phyloP scores from a whole-genome alignment of 2,888 invertebrate species.

The Callyntrura sp. region DNA sequence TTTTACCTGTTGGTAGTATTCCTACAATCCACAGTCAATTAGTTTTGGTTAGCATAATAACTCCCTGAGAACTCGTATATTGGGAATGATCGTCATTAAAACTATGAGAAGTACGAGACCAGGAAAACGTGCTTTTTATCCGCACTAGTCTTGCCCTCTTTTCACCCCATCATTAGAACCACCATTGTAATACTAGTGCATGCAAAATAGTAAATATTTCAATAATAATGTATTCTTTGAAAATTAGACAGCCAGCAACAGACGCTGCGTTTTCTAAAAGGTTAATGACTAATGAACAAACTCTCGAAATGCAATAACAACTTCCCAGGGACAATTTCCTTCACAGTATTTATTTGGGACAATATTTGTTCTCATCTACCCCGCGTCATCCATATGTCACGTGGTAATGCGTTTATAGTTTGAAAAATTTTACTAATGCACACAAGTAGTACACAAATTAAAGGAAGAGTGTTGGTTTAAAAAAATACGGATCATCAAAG shows the following conservation, averaged over 20 bases:
- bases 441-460: no score
- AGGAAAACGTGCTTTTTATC: background rate
- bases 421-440: no score
- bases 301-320: background rate
- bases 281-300: background rate
- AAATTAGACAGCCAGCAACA: slow-evolving; percentile 45
- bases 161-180: background rate
- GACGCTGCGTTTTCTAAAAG: slow-evolving; percentile 43
- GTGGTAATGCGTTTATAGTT: no score
- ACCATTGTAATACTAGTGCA: background rate
- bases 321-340: no score
- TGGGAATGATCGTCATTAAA: background rate
- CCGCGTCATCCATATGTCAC: no score
- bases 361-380: no score
- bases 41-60: no score
- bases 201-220: background rate
- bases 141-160: background rate
- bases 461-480: no score
- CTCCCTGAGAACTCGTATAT: background rate
- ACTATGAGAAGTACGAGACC: background rate
- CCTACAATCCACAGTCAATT: no score
- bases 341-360: no score
- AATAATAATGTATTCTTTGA: background rate
- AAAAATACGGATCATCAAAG: no score
- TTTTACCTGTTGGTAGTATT: no score